Percentiles rank a stretch among this genome's conserved stretches.
phyloP scores from a whole-genome alignment of 1,140 invertebrate species.

The Archivesica marissinica region DNA sequence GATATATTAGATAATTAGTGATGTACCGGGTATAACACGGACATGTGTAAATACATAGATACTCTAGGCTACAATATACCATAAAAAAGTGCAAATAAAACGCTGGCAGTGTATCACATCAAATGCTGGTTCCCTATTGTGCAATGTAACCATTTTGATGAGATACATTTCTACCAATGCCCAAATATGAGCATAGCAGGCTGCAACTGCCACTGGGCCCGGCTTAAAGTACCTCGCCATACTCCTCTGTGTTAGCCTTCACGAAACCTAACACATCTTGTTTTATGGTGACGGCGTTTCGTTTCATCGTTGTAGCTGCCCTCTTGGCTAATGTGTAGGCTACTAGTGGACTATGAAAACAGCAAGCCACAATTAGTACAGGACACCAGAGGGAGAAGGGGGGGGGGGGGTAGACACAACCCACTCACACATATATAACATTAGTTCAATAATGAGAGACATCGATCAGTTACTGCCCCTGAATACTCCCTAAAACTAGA shows the following conservation, averaged over 20 bases:
- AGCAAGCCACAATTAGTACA: slow-evolving; percentile 34
- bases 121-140: not conserved
- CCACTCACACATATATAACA: no score
- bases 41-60: no score
- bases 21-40: no score
- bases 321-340: slow-evolving; percentile 75
- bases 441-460: no score
- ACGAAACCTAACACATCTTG: slow-evolving; percentile 83
- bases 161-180: not conserved
- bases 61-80: no score
- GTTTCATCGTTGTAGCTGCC: slow-evolving; percentile 77
- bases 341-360: slow-evolving; percentile 74
- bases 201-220: not conserved
- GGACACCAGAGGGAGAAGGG: no score
- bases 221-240: slow-evolving; percentile 79
- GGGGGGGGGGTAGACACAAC: no score
- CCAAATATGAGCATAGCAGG: not conserved
- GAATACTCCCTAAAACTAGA: no score
- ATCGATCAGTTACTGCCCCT: no score
- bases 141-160: not conserved
- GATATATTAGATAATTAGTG: no score
- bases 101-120: not conserved
- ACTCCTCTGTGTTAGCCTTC: slow-evolving; percentile 81
- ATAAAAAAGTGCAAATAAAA: not conserved
- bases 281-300: slow-evolving; percentile 83